Evolutionary conservation across 2,888 invertebrate species (phyloP), one percentile per base, ranked within the genome.

Genomic region (Drosophila hawaiiensis): DNA sequence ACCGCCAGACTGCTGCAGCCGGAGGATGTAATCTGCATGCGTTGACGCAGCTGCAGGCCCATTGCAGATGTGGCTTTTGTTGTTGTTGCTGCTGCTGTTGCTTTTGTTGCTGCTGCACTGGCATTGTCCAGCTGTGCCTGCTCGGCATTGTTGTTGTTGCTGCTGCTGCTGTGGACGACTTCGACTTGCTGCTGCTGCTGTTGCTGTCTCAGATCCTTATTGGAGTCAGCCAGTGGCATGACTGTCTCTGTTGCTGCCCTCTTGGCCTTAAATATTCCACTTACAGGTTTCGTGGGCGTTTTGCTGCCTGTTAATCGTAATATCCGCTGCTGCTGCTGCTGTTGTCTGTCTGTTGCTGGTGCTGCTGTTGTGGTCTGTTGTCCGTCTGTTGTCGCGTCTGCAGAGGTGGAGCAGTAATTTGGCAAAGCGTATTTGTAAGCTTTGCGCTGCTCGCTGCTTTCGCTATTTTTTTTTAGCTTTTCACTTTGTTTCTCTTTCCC

Each of bases 201-300:
- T 59, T 68, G 72, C 63, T 50, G 68, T 76, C 93, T 89, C 66
- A 92, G 84, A 88, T 92, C 92, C 88, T 91, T 92, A 68, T 92
- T 92, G 59, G 92, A 91, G 84, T 92, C 93, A 83, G 92, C 92
- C 87, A 92, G 90, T 88, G 92, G 92, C 92, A 92, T 92, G 81
- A 82, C 86, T 83, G 65, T 55, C 54, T 35, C 25, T 47, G 28
- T 66, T 56, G 72, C 76, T 70, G 78, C 82, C 68, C 68, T 61
- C 67, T 75, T 80, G 73, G 80, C 69, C 62, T 72, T 73, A 53
- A 74, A 68, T 68, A 68, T 66, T 78, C 69, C 63, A 58, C 69
- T 66, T 72, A 74, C 68, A 78, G 78, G 64, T 75, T 78, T 58
- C 25, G 73, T 80, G 61, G 70, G 84, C 71, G 80, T 80, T 72